Percentiles rank a stretch among this genome's conserved stretches.
Conservation (phyloP, 2,113 vertebrate genomes). For the Lepus americanus region DNA sequence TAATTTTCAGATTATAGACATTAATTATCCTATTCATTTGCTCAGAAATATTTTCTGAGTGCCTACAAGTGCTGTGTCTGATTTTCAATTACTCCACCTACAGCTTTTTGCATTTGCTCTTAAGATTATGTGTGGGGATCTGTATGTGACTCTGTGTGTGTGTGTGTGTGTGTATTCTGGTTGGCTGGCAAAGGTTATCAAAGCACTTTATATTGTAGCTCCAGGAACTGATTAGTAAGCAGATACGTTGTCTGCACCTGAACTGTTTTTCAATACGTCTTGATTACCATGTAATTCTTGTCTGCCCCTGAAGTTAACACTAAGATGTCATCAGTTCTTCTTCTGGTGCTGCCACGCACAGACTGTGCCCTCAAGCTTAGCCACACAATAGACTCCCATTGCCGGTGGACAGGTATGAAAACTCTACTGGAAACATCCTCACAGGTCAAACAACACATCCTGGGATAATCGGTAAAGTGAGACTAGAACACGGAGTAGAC, state of each 20-base stretch:
- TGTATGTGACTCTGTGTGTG: not conserved
- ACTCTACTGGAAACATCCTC: not conserved
- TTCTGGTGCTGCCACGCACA: not conserved
- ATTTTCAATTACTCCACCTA: not conserved
- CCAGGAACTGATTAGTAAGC: not conserved
- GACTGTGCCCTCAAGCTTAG: not conserved
- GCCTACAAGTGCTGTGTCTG: not conserved
- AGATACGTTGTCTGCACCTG: conserved; percentile 4
- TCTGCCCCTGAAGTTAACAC: conserved; percentile 5
- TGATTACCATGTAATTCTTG: no score
- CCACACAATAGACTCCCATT: not conserved
- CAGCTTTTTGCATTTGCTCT: not conserved
- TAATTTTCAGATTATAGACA: not conserved
- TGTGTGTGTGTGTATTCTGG: not conserved
- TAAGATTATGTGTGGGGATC: not conserved
- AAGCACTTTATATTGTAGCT: not conserved
- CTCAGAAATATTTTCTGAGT: not conserved
- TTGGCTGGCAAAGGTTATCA: not conserved
- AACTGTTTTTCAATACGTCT: not conserved
- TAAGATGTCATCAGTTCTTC: conserved; percentile 24
- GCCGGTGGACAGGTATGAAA: not conserved
- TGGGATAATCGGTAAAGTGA: not conserved
- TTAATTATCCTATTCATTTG: not conserved
- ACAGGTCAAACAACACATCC: not conserved
- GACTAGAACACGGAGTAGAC: not conserved